Evolutionary conservation across 2,888 invertebrate species (phyloP), one percentile per base, ranked within the genome.

Genomic region (Malthinus seriepunctatus): DNA sequence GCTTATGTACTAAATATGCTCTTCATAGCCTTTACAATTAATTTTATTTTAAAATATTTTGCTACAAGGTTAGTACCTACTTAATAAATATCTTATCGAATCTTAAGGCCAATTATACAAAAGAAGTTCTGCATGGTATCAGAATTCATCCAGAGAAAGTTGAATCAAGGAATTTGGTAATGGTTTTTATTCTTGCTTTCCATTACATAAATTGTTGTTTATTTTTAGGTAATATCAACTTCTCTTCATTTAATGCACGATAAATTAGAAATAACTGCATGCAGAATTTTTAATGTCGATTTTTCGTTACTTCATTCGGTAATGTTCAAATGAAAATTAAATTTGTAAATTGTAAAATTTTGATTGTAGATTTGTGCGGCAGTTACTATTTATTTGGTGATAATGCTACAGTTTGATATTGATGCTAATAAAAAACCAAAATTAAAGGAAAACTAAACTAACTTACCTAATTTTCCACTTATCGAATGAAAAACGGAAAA

Each of bases 271-370:
- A 59, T 71, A 32, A 66, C 63, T 1, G 69, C 67, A 11, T 69
- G 67, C 42, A 66, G 62, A 34, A 32, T 71, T 8, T 70, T 71
- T 37, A 62, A 58, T 8, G 63, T 71, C 11, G 67, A 71, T 52
- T 67, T 66, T 48, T 58, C 64, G 6, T 60, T 70, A 9, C 46
- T 70, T 9, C 70, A 69, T 62, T 68, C 69, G 45, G 71, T 71
- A 64, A 64, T 11, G 11, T 38, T 38, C 12, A 8, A 11, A 7
- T 37, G 10, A 52, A 10, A 8, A 3, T 55, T 50, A 15, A 9
- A 38, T 35, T 12, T 7, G 10, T 8, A 23, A 6, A 31, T 31
- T 14, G 38, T 46, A 1, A 54, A 23, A 14, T 3, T 33, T 53
- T 51, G 12, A 35, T 67, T 67, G 32, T 47, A 69, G 68, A 65